Evolutionary conservation across 2,797 vertebrate species (phyloP), one percentile per base, ranked within the genome.

Genomic region (Loris lydekkerianus): DNA sequence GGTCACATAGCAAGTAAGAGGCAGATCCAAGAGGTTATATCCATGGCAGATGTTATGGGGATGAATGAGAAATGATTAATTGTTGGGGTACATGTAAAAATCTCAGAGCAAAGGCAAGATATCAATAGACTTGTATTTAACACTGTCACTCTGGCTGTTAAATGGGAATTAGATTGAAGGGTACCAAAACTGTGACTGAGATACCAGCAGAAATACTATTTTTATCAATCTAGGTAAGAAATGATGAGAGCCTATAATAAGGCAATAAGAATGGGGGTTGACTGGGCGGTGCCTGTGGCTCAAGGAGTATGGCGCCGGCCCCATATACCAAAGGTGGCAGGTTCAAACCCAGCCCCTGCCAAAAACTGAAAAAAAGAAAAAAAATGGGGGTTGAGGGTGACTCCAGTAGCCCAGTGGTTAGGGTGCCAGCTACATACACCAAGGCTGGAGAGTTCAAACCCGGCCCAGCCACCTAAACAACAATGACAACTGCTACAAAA

Each of bases 211-310:
- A 82, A 13, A 84, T 37, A 46, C 21, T 61, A 23, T 34, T 84
- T 25, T 93, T 34, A 31, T 53, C 9, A 76, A 21, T n/a, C 37
- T 93, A 75, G 5, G 6, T 70, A 56, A 96, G 25, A 94, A 96
- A 60, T 95, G 37, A 88, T 25, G 29, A 78, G 3, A 34, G 27
- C 25, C 4, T 81, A 93, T 83, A 92, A 70, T 95, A 43, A 88
- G 85, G 29, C 4, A 77, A n/a, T 85, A 63, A 91, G 5, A 85
- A 14, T 84, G 25, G 61, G 15, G 1, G 8, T 46, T 46, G 46
- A 46, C 40, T 40, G 49, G 49, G 49, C 14, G 49, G 14, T 13
- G 3, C 49, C 49, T 14, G 49, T 13, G 14, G 49, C 13, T 14
- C 49, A 53, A 13, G 14, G 49, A 13, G 14, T 53, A 53, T 3